Percentiles rank a stretch among this genome's conserved stretches.
phyloP scores from a whole-genome alignment of 2,888 invertebrate species.

The Selenia dentaria region DNA sequence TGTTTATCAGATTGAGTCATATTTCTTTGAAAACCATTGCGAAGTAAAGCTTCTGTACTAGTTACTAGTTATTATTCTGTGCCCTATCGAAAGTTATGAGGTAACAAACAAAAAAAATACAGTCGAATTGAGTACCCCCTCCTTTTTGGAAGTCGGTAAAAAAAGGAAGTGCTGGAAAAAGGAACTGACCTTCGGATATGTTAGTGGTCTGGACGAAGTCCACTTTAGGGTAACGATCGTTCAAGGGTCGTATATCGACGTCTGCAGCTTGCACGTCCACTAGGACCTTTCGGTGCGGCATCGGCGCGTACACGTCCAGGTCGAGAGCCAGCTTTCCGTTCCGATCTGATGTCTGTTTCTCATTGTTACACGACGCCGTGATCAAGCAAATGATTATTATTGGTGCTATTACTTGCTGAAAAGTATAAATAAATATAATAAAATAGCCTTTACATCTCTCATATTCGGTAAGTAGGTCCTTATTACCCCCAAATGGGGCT shows the following conservation, averaged over 20 bases:
- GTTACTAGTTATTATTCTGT: no score
- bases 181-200: background rate
- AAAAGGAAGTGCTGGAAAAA: no score
- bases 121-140: no score
- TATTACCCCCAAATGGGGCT: no score
- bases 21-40: no score
- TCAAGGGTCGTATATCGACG: constrained; percentile 16
- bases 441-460: background rate
- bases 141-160: no score
- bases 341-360: background rate
- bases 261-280: constrained; percentile 27
- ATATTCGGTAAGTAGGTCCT: no score
- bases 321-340: constrained; percentile 28
- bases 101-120: no score
- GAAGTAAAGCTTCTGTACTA: no score
- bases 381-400: constrained; percentile 38
- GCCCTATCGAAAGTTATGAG: no score
- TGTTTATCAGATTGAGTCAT: no score
- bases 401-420: constrained; percentile 64
- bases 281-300: constrained; percentile 40
- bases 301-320: constrained; percentile 45
- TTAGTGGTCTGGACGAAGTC: constrained; percentile 33
- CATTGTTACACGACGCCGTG: constrained; percentile 37
- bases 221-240: constrained; percentile 33
- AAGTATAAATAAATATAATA: constrained; percentile 23